Evolutionary conservation across 2,888 invertebrate species (phyloP), one percentile per base, ranked within the genome.

Genomic region (Pterobdella sp.): DNA sequence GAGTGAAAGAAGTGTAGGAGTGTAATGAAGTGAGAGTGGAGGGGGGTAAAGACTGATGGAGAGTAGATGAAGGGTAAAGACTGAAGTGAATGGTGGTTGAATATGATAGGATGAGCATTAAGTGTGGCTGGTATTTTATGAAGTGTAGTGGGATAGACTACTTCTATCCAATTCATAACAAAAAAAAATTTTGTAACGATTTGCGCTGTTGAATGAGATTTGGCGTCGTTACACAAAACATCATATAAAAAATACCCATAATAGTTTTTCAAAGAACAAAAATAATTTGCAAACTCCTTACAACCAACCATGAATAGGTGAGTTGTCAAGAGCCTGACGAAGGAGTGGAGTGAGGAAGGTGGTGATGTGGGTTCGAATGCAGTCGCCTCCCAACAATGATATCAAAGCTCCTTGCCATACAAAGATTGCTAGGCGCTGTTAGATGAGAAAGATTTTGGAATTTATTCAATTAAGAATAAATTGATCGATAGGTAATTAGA

Each of bases 371-470:
- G 4, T 22, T 1, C 1, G 4, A 22, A 71, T 29, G 32, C 34
- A 35, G n/a, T 29, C 71, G 10, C 34, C 63, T 22, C 35, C 71
- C 65, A 65, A 29, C 32, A 34, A 2, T 4, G 32, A 34, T 22
- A 32, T 22, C 65, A 65, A 34, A 10, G 71, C 60, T 35, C 71
- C 71, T 63, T 56, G 32, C 71, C 71, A 71, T n/a, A 71, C 71
- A 35, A 71, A 71, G 26, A 71, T 71, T 34, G 52, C 52, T 34
- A 34, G 52, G 22, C 71, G n/a, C 71, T 71, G 63, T 42, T 2
- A 32, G 18, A 26, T 42, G 49, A 14, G 49, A 14, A 22, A 14
- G 49, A n/a, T n/a, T n/a, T n/a, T n/a, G n/a, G n/a, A n/a, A n/a
- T n/a, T n/a, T n/a, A n/a, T n/a, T n/a, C n/a, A n/a, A n/a, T n/a